Percentiles rank a stretch among this genome's conserved stretches.
Conservation (phyloP, 1,140 invertebrate species). For the Drosophila navojoa region DNA sequence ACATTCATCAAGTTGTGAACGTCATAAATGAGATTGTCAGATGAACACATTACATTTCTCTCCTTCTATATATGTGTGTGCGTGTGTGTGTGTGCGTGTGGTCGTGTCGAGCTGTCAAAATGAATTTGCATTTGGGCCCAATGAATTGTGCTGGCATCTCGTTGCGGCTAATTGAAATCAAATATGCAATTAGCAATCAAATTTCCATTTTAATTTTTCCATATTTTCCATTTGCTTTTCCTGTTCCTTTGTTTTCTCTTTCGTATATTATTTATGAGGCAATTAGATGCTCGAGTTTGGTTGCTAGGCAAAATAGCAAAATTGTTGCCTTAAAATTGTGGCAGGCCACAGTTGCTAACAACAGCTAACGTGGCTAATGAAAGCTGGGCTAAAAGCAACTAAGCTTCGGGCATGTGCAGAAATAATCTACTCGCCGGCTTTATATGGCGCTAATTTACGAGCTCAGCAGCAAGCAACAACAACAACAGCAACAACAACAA, state of each 20-base stretch:
- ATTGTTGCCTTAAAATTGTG: constrained; percentile 28
- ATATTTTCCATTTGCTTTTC: constrained; percentile 23
- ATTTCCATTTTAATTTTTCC: constrained; percentile 37
- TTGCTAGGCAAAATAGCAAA: constrained; percentile 33
- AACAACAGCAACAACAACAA: constrained; percentile 22
- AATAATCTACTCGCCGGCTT: constrained; percentile 63
- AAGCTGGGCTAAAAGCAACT: constrained; percentile 22
- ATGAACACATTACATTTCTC: constrained; percentile 34
- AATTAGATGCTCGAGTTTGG: constrained; percentile 49
- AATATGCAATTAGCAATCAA: constrained; percentile 70
- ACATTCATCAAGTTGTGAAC: constrained; percentile 66
- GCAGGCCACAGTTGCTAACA: constrained; percentile 26
- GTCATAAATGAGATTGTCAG: constrained; percentile 62
- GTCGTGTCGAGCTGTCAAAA: constrained; percentile 55
- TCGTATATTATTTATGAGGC: constrained; percentile 67
- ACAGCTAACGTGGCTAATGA: constrained; percentile 44
- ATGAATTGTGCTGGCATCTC: constrained; percentile 24
- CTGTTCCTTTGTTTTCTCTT: neutral
- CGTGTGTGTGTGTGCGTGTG: neutral
- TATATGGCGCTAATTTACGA: constrained; percentile 71
- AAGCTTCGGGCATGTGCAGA: constrained; percentile 42
- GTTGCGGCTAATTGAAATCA: constrained; percentile 65
- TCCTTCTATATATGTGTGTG: neutral
- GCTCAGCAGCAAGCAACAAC: constrained; percentile 36
- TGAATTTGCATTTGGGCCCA: constrained; percentile 57